phyloP scores from a whole-genome alignment of 2,888 invertebrate genomes.

The Periphyllus acericola region DNA sequence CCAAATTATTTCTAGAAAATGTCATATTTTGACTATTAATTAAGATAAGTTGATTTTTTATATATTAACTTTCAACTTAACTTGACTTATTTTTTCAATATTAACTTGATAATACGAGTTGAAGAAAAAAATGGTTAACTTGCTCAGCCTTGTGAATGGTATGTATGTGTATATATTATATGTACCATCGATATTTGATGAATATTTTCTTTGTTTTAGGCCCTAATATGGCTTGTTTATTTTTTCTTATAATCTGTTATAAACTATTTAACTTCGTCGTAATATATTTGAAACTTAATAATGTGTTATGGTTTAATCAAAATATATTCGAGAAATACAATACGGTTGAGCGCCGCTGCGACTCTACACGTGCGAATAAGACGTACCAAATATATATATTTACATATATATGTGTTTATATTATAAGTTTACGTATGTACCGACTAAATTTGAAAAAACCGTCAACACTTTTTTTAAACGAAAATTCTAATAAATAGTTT shows the following conservation, averaged over 20 bases:
- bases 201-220: constrained; percentile 36
- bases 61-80: no score
- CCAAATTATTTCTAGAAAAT: no score
- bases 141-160: no score
- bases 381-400: constrained; percentile 21
- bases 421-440: constrained; percentile 33
- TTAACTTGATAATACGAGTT: no score
- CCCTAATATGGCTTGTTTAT: constrained; percentile 41
- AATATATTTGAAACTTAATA: constrained; percentile 35
- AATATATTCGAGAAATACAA: constrained; percentile 19
- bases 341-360: not conserved
- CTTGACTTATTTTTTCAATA: no score
- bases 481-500: constrained; percentile 27
- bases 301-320: constrained; percentile 44
- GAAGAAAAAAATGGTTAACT: no score
- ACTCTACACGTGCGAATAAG: not conserved
- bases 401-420: not conserved
- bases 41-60: no score
- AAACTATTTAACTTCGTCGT: constrained; percentile 45
- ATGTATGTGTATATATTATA: not conserved
- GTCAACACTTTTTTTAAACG: constrained; percentile 22
- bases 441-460: constrained; percentile 40
- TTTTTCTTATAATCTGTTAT: constrained; percentile 23
- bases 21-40: no score
- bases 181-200: constrained; percentile 5